A percentile compares a stretch with the other conserved stretches of the same genome.
Evolutionary conservation across 1,140 invertebrate species (phyloP).

Genomic region (Caligus rogercresseyi): DNA sequence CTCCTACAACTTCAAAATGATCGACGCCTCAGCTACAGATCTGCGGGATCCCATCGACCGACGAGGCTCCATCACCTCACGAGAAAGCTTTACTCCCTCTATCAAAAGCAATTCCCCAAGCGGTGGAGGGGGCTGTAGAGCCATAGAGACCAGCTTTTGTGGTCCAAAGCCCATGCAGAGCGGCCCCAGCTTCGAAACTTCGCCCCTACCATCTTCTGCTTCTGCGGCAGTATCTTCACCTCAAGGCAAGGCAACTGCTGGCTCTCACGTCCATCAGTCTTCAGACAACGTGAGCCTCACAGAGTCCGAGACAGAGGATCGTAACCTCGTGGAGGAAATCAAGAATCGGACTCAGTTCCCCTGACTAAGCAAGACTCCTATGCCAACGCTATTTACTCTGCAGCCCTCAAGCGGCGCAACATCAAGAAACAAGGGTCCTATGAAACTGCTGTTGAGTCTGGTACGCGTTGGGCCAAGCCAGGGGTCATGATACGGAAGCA

Average conservation of each 20-base stretch:
- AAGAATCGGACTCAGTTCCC: conserved; percentile 14
- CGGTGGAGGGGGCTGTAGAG: background rate
- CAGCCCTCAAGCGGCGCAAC: background rate
- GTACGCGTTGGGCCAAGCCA: background rate
- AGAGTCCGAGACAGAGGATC: background rate
- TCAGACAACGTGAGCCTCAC: background rate
- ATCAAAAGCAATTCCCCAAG: conserved; percentile 1
- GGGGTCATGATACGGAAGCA: conserved; percentile 8
- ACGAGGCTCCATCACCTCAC: background rate
- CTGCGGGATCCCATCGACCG: conserved; percentile 13
- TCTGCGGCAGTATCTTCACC: background rate
- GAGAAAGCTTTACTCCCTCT: background rate
- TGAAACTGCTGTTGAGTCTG: conserved; percentile 6
- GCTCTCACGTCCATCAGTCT: background rate
- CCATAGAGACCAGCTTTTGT: conserved; percentile 18
- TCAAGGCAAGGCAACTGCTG: background rate
- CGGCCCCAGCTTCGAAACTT: conserved; percentile 1
- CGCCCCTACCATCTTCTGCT: background rate
- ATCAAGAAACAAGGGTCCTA: conserved; percentile 14
- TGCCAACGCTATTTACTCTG: conserved; percentile 8
- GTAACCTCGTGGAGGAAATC: conserved; percentile 18
- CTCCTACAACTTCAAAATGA: conserved; percentile 5
- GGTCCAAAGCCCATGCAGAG: conserved; percentile 13
- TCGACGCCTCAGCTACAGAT: conserved; percentile 9
- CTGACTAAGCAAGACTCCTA: conserved; percentile 17